Conservation (phyloP, 2,888 invertebrate genomes). For the Parnassius mnemosyne region DNA sequence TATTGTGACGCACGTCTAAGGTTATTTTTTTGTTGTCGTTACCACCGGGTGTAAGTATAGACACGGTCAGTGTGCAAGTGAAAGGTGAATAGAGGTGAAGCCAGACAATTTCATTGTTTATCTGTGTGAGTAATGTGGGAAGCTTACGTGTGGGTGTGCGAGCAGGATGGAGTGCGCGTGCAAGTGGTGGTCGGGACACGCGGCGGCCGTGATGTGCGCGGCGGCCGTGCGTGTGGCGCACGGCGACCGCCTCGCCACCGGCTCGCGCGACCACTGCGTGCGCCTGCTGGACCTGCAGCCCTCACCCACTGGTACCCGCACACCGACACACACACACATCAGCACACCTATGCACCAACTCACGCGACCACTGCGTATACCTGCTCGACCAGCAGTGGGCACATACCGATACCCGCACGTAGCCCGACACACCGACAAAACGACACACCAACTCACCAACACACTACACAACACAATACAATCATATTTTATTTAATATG, state of each 20-base stretch:
- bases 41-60: too few relatives aligned
- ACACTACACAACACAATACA: slow-evolving; percentile 50
- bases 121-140: too few relatives aligned
- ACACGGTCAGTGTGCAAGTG: too few relatives aligned
- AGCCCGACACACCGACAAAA: not conserved
- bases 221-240: slow-evolving; percentile 74
- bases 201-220: slow-evolving; percentile 92
- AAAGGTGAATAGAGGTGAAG: too few relatives aligned
- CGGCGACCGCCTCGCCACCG: slow-evolving; percentile 85
- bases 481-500: too few relatives aligned
- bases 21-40: too few relatives aligned
- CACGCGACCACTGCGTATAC: slow-evolving; percentile 90
- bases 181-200: slow-evolving; percentile 89
- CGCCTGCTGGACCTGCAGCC: slow-evolving; percentile 75
- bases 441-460: not conserved
- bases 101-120: too few relatives aligned
- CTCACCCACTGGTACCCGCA: slow-evolving; percentile 62
- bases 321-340: not conserved
- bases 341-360: slow-evolving; percentile 83
- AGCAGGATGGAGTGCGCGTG: slow-evolving; percentile 84
- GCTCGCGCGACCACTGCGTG: slow-evolving; percentile 93
- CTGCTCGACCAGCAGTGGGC: slow-evolving; percentile 71
- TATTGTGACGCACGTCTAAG: too few relatives aligned
- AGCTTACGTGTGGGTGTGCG: not conserved
- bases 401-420: too few relatives aligned